Conservation (phyloP, 2,888 invertebrate species). For the Clanis bilineata region DNA sequence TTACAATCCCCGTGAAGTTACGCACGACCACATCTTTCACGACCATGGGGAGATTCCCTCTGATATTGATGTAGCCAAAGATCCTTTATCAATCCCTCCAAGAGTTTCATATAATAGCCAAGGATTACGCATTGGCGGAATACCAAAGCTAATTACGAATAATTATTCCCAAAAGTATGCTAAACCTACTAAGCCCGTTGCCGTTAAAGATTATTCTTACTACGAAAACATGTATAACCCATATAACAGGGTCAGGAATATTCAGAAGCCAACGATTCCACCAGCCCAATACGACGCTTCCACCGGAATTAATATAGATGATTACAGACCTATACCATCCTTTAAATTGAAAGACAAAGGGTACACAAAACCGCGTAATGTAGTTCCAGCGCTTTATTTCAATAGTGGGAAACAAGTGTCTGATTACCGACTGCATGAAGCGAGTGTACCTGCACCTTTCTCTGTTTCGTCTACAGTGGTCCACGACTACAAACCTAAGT, state of each 20-base stretch:
- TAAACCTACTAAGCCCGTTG: conserved; percentile 50
- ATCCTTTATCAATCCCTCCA: conserved; percentile 55
- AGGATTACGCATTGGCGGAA: conserved; percentile 54
- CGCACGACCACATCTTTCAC: conserved; percentile 76
- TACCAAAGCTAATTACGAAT: conserved; percentile 46
- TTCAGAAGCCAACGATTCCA: conserved; percentile 43
- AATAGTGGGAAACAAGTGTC: conserved; percentile 47
- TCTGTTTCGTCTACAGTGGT: conserved; percentile 63
- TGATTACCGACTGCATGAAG: conserved; percentile 52
- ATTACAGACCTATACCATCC: conserved; percentile 55
- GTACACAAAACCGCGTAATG: conserved; percentile 46
- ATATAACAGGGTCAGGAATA: conserved; percentile 46
- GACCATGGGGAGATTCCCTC: conserved; percentile 75
- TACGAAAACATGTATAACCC: conserved; percentile 66
- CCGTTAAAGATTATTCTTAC: conserved; percentile 60
- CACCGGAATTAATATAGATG: conserved; percentile 45
- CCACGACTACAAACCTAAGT: conserved; percentile 65
- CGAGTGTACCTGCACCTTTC: conserved; percentile 57
- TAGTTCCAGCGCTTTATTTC: conserved; percentile 42
- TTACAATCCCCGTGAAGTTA: conserved; percentile 75
- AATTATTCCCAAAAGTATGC: conserved; percentile 53
- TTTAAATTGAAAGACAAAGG: conserved; percentile 57
- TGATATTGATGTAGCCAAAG: conserved; percentile 58
- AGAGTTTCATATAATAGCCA: conserved; percentile 66
- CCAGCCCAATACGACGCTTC: conserved; percentile 35